Evolutionary conservation across 2,797 vertebrate genomes (phyloP).

Genomic region (Halcyon chelicuti): DNA sequence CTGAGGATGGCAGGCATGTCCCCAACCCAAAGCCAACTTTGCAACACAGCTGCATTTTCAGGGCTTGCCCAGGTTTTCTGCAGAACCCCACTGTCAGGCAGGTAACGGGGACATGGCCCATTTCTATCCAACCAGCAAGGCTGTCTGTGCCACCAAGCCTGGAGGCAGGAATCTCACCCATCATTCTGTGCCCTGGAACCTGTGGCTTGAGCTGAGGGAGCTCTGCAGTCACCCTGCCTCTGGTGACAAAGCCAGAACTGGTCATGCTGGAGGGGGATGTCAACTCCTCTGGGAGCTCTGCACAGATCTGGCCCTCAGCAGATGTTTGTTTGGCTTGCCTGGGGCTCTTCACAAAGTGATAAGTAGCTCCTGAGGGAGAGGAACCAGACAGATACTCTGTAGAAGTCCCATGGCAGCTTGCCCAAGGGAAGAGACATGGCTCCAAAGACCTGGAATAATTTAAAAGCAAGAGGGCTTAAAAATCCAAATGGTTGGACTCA

Average conservation of each 20-base stretch:
- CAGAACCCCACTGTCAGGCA: neutral
- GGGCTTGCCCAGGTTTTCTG: neutral
- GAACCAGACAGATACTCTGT: neutral
- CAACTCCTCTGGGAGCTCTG: neutral
- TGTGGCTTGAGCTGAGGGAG: rapidly evolving
- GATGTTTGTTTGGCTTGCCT: neutral
- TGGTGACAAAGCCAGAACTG: neutral
- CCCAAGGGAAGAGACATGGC: neutral
- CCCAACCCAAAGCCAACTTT: neutral
- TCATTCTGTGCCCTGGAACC: neutral
- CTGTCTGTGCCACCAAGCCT: neutral
- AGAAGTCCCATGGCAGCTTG: neutral
- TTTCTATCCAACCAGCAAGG: neutral
- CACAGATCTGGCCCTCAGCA: neutral
- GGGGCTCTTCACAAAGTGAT: neutral
- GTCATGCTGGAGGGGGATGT: rapidly evolving
- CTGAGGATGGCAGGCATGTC: neutral
- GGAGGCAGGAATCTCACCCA: neutral
- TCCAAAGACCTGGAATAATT: neutral
- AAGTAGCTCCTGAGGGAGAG: neutral
- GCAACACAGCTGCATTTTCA: neutral
- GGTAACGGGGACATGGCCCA: rapidly evolving
- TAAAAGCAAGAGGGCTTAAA: neutral
- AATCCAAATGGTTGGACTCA: neutral
- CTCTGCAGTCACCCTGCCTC: neutral